These are phyloP conservation scores for Dendroctonus ponderosae DNA, from an alignment of 1,140 invertebrate genomes.

Conservation along the genomic window DNA sequence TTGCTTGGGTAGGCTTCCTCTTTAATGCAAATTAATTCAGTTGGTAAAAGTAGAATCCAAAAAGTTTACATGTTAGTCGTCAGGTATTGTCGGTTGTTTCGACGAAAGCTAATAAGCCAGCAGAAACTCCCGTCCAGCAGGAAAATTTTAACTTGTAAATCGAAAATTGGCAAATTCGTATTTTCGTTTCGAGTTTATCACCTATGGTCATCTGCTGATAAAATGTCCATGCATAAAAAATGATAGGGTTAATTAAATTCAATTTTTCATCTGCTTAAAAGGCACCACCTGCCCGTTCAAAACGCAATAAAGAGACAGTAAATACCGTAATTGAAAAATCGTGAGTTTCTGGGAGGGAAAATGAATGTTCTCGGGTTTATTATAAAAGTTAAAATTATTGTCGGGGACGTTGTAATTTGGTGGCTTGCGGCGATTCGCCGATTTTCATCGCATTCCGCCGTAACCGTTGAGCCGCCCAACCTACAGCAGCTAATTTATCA, in stretches of 20 bases:
- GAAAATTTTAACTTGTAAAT: too few species aligned
- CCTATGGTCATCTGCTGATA: too few species aligned
- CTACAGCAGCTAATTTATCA: constrained; percentile 28
- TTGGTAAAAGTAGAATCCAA: neutral
- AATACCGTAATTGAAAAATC: constrained; percentile 28
- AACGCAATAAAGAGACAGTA: constrained; percentile 28
- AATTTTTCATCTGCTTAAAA: too few species aligned
- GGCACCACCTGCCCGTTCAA: too few species aligned
- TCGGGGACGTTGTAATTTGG: constrained; percentile 33
- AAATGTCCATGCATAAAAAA: too few species aligned
- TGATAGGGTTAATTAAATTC: too few species aligned
- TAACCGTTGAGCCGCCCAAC: constrained; percentile 24
- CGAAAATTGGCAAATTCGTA: too few species aligned
- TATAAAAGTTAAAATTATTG: constrained; percentile 34
- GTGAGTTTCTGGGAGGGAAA: constrained; percentile 26
- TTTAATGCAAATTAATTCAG: neutral
- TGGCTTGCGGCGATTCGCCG: constrained; percentile 28
- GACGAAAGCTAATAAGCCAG: too few species aligned
- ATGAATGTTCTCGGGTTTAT: constrained; percentile 31
- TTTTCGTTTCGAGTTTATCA: too few species aligned
- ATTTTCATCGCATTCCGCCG: constrained; percentile 31
- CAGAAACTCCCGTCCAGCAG: too few species aligned
- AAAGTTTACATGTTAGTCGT: too few species aligned
- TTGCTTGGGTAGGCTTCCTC: neutral
- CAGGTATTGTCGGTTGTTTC: too few species aligned